Base-by-base conservation (phyloP, 1,140 invertebrate species). In the Armadillidium nasatum region DNA sequence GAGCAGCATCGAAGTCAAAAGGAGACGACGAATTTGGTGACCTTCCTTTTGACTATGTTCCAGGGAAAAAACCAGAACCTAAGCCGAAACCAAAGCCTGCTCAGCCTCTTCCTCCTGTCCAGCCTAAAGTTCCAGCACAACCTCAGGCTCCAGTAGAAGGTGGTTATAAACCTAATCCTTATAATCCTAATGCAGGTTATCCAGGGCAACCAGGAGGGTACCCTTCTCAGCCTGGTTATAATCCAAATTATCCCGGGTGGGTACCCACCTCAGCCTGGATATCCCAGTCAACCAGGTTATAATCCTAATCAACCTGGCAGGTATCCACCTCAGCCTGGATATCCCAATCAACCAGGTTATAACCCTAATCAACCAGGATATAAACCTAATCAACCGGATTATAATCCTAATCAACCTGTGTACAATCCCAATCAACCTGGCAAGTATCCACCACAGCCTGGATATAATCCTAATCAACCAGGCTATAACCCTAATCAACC, bases 331-430 rank as follows among this genome's bases (percentile, higher is more conserved):
- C 76, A 77, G 15, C 78, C 78, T 66, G 77, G 74, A 43, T 79
- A 76, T 73, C 78, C 60, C 43, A 76, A 73, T 33, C 76, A 70
- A 11, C 74, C 60, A n/a, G 75, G 75, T 22, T 74, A 74, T 23
- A 79, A 79, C 22, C 78, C 78, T 23, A 79, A 79, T 23, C 76
- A 77, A n/a, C 78, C 78, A 10, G 72, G 75, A 60, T 74, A 72
- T 54, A 76, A 75, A 50, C 78, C 73, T 23, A 79, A 77, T 21
- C 78, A 79, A 33, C 73, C 76, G 15, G 75, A 72, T 13, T 76
- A 74, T 68, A 79, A 76, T 72, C 78, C 75, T 60, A 79, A 74
- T 46, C 78, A 77, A 15, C 78, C 78, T 19, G 68, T 68, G 9
- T 75, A 78, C 73, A 73, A 78, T 19, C 76, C 76, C 23, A 78